Percentiles rank a stretch among this genome's conserved stretches.
These are phyloP conservation scores for Sericinus montela DNA, from an alignment of 2,888 invertebrate species.

Conservation along the genomic window DNA sequence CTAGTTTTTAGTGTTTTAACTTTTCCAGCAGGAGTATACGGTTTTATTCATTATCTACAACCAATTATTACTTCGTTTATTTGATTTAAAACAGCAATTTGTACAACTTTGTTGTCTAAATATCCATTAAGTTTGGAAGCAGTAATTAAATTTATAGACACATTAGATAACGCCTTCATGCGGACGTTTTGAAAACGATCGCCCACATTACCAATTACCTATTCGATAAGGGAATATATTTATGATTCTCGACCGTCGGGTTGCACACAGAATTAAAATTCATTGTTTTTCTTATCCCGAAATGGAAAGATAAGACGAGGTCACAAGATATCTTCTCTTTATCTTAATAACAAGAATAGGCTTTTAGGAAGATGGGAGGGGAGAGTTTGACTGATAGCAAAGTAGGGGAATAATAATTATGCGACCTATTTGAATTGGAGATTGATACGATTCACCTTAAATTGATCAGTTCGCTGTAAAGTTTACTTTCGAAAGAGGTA, in stretches of 20 bases:
- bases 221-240: constrained; percentile 68
- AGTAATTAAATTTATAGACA: constrained; percentile 59
- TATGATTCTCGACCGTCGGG: constrained; percentile 49
- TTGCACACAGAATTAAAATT: constrained; percentile 69
- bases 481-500: background rate
- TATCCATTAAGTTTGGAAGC: constrained; percentile 36
- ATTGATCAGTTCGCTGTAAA: constrained; percentile 11
- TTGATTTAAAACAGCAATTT: constrained; percentile 30
- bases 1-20: too few species aligned
- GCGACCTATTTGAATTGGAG: constrained; percentile 57
- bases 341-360: constrained; percentile 73
- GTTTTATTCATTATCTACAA: constrained; percentile 6
- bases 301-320: constrained; percentile 61
- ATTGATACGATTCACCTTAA: constrained; percentile 29
- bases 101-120: constrained; percentile 42
- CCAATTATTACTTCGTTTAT: constrained; percentile 14
- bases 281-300: constrained; percentile 76
- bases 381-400: constrained; percentile 42
- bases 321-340: constrained; percentile 68
- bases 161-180: constrained; percentile 39
- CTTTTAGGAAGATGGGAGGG: constrained; percentile 58
- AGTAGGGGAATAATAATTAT: constrained; percentile 49
- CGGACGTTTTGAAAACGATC: constrained; percentile 51
- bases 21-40: too few species aligned
- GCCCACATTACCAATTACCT: constrained; percentile 74